Percentiles rank a stretch among this genome's conserved stretches.
These are phyloP conservation scores for Clarias batrachus DNA, from an alignment of 2,113 vertebrate species.

Conservation along the genomic window DNA sequence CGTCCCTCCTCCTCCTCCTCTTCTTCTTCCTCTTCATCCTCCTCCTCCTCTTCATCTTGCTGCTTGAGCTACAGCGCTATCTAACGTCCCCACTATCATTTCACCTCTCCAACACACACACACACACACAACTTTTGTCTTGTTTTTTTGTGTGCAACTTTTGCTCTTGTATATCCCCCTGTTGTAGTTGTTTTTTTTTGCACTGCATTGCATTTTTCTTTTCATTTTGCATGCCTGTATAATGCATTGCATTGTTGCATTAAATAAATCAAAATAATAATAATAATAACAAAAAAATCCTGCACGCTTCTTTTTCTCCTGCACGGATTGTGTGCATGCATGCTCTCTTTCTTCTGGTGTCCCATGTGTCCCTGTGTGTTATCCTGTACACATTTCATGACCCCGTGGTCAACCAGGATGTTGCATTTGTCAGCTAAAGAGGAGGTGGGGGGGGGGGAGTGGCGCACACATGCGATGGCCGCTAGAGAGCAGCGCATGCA, in stretches of 20 bases:
- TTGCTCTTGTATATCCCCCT: constrained; percentile 69
- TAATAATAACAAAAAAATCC: no score
- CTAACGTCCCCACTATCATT: constrained; percentile 58
- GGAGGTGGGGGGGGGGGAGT: constrained; percentile 51
- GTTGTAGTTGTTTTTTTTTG: neutral
- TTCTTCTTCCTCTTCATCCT: constrained; percentile 54
- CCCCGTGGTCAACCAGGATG: constrained; percentile 60
- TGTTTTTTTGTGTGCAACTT: constrained; percentile 76
- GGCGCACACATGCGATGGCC: constrained; percentile 59
- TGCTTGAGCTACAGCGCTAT: constrained; percentile 71
- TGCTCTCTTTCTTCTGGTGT: neutral
- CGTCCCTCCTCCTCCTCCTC: constrained; percentile 63
- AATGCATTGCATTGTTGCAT: neutral
- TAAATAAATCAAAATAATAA: neutral
- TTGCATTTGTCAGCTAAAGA: constrained; percentile 69
- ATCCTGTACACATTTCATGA: neutral
- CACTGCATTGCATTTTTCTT: neutral
- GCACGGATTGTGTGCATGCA: neutral
- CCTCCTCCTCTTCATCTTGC: constrained; percentile 52
- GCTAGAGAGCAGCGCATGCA: constrained; percentile 71
- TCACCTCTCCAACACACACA: neutral
- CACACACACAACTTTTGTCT: constrained; percentile 54
- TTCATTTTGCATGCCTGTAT: no score
- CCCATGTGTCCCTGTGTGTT: neutral
- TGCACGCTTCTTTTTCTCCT: neutral